phyloP scores from a whole-genome alignment of 1,140 invertebrate genomes.

The Melipona quadrifasciata region DNA sequence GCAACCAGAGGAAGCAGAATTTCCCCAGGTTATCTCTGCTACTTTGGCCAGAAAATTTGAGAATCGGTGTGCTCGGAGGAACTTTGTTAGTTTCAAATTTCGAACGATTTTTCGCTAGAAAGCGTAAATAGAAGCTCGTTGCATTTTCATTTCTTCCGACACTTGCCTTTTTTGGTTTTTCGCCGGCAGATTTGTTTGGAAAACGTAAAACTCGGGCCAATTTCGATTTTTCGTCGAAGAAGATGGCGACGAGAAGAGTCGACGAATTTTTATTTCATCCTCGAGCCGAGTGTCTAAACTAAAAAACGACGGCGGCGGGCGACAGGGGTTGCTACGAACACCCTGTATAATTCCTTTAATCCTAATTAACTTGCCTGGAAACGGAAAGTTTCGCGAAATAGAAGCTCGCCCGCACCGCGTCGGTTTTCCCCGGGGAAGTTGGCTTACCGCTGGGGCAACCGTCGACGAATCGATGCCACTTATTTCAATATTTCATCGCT shows the following conservation, averaged over 20 bases:
- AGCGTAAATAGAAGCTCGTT: too few relatives aligned
- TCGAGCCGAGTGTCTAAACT: not conserved
- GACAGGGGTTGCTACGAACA: not conserved
- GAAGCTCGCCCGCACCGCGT: too few relatives aligned
- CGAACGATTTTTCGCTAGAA: too few relatives aligned
- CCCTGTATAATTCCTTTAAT: not conserved
- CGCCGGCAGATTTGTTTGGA: too few relatives aligned
- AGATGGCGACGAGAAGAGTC: not conserved
- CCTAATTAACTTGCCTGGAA: not conserved
- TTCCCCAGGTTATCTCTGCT: not conserved
- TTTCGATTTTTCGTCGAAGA: not conserved
- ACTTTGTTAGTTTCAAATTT: too few relatives aligned
- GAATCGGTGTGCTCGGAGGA: too few relatives aligned
- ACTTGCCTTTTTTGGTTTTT: too few relatives aligned
- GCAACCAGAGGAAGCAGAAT: not conserved
- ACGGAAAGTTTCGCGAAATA: not conserved
- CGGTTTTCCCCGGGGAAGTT: not conserved
- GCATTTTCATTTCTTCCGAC: too few relatives aligned
- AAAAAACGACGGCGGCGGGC: not conserved
- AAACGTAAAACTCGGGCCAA: too few relatives aligned
- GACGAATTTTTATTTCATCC: not conserved
- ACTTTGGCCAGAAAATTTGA: not conserved
- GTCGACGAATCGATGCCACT: not conserved
- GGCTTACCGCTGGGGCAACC: not conserved
- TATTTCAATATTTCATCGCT: slow-evolving; percentile 28